Percentiles rank a stretch among this genome's conserved stretches.
Evolutionary conservation across 2,797 vertebrate genomes (phyloP).

Genomic region (Coendou prehensilis): DNA sequence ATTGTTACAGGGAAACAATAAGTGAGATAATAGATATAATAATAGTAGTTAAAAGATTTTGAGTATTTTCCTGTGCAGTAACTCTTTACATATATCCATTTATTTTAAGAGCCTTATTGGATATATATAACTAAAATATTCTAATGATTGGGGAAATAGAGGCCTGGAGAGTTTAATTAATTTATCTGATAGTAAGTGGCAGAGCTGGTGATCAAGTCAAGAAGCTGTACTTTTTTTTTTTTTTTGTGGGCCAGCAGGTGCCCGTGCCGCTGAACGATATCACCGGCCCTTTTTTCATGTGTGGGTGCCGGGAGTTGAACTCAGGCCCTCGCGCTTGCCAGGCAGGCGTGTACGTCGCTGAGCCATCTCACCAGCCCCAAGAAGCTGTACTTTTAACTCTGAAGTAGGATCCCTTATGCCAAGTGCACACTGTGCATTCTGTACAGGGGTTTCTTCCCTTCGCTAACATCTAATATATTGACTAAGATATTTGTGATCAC

Average conservation of each 20-base stretch:
- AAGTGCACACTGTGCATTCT: not conserved
- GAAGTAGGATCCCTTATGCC: not conserved
- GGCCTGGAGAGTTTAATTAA: not conserved
- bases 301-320: too few relatives aligned
- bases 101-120: not conserved
- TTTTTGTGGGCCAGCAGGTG: too few relatives aligned
- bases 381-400: not conserved
- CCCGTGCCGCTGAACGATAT: too few relatives aligned
- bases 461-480: not conserved
- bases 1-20: not conserved
- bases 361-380: not conserved
- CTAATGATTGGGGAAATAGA: not conserved
- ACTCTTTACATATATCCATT: slow-evolving; percentile 17
- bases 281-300: too few relatives aligned
- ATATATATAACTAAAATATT: not conserved
- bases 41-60: slow-evolving; percentile 12
- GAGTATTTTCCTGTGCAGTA: not conserved
- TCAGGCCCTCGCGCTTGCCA: too few relatives aligned
- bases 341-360: too few relatives aligned
- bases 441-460: not conserved
- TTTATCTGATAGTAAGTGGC: not conserved
- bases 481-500: not conserved
- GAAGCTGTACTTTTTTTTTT: not conserved
- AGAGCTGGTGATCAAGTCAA: not conserved
- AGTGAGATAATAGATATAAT: not conserved